These are phyloP conservation scores for Neotoxoptera formosana DNA, from an alignment of 1,140 invertebrate genomes.

Conservation along the genomic window DNA sequence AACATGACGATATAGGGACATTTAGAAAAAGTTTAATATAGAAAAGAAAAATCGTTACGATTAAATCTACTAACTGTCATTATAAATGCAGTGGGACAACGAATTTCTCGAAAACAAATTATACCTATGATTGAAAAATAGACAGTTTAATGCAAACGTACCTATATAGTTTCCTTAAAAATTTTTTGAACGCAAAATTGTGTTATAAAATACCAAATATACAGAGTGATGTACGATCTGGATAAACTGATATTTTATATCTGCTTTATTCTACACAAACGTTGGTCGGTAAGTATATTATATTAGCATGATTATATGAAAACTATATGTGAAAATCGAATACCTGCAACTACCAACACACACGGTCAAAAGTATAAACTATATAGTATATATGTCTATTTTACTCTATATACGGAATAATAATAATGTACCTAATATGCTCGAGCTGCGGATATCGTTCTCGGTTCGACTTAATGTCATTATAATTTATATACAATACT, in stretches of 20 bases:
- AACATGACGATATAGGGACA: background rate
- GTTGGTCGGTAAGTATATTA: background rate
- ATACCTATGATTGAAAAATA: background rate
- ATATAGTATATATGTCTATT: no score
- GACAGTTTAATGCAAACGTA: background rate
- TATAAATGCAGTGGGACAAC: no score
- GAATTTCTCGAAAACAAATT: background rate
- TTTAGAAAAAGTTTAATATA: background rate
- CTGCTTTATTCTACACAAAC: background rate
- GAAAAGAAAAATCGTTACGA: background rate
- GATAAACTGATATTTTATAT: background rate
- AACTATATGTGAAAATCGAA: background rate
- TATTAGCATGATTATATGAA: background rate
- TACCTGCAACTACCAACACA: background rate
- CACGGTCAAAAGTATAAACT: background rate
- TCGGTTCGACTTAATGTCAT: background rate
- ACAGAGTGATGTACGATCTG: background rate
- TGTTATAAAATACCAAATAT: background rate
- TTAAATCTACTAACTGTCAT: background rate
- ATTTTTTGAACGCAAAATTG: no score
- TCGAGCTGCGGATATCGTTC: no score
- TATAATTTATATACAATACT: background rate
- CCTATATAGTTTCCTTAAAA: no score
- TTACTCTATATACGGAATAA: no score
- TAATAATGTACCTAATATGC: no score